Conservation (phyloP, 2,888 invertebrate genomes). For the Megamerina dolium region DNA sequence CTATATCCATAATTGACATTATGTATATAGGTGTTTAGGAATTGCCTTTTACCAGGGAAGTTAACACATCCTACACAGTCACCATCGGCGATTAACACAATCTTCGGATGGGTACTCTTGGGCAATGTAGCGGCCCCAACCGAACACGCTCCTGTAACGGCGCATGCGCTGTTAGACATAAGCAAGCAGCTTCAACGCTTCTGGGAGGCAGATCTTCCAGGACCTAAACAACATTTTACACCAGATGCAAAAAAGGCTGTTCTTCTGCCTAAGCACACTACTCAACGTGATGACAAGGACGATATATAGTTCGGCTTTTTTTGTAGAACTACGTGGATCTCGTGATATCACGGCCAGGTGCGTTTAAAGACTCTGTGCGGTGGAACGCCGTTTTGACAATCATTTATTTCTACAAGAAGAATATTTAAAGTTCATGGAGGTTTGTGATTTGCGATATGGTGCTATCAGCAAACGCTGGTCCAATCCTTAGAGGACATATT, state of each 20-base stretch:
- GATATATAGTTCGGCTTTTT: constrained; percentile 1
- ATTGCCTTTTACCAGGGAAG: constrained; percentile 4
- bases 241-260: constrained; percentile 1
- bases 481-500: constrained; percentile 4
- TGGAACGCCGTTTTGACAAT: constrained; percentile 13
- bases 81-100: constrained; percentile 6
- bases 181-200: constrained; percentile 9
- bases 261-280: not conserved
- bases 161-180: constrained; percentile 2
- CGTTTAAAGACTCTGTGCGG: constrained; percentile 10
- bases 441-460: constrained; percentile 3
- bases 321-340: constrained; percentile 1
- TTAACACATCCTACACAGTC: constrained; percentile 6
- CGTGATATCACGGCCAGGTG: constrained; percentile 7
- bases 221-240: not conserved
- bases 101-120: constrained; percentile 8
- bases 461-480: not conserved
- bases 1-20: too few relatives aligned
- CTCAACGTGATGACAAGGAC: constrained; percentile 1
- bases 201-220: constrained; percentile 5
- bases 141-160: not conserved
- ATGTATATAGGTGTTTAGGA: constrained; percentile 5
- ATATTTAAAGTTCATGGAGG: constrained; percentile 7
- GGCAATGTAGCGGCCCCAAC: not conserved
- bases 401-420: constrained; percentile 7